These are phyloP conservation scores for Lasiommata megera DNA, from an alignment of 2,888 invertebrate genomes.

Conservation along the genomic window DNA sequence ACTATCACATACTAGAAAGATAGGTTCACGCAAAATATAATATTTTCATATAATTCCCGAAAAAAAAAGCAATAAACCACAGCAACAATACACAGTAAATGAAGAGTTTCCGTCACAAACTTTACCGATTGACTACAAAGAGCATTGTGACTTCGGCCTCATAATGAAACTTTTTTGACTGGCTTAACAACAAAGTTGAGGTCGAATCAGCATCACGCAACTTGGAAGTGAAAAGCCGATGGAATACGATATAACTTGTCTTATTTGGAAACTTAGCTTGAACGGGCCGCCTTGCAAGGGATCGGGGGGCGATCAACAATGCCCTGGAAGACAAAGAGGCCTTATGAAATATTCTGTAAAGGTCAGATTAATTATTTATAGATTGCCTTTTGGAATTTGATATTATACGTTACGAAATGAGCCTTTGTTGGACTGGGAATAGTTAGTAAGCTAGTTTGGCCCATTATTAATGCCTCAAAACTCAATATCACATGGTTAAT, in stretches of 20 bases:
- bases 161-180: constrained; percentile 55
- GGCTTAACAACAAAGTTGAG: constrained; percentile 64
- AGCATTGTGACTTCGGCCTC: constrained; percentile 34
- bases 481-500: no score
- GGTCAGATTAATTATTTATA: constrained; percentile 44
- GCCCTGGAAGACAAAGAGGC: constrained; percentile 63
- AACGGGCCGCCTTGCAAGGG: constrained; percentile 60
- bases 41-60: no score
- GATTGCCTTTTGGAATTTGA: constrained; percentile 1
- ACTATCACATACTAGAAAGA: no score
- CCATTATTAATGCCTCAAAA: no score
- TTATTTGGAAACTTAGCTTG: constrained; percentile 65
- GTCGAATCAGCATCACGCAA: constrained; percentile 67
- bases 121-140: constrained; percentile 26
- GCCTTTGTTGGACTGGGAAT: no score
- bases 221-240: constrained; percentile 63
- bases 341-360: constrained; percentile 50
- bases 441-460: no score
- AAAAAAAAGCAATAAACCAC: not conserved
- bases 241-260: constrained; percentile 69
- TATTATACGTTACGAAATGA: not conserved
- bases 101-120: constrained; percentile 26
- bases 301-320: constrained; percentile 64
- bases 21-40: no score
- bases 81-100: constrained; percentile 14